Base-by-base conservation (phyloP, 2,888 invertebrate species). In the Leptopterna dolabrata region DNA sequence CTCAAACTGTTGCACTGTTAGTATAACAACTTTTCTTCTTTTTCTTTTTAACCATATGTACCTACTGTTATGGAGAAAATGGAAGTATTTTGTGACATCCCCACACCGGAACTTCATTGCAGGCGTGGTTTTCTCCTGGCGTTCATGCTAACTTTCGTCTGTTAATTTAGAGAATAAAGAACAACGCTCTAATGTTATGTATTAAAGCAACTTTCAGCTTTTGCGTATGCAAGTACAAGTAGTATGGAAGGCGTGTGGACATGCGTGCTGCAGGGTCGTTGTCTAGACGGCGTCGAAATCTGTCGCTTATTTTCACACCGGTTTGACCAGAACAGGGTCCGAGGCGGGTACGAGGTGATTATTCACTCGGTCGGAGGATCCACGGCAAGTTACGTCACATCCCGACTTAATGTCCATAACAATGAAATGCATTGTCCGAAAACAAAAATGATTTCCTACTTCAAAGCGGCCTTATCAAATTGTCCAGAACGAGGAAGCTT, bases 381-480 rank as follows among this genome's bases (percentile, higher is more conserved):
- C 63, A 63, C 63, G 63, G 63, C 63, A 24, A 2, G 24, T 63
- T 63, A 63, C 63, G 63, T 63, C 63, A 63, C 63, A 63, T 63
- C 63, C 63, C 24, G 63, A 63, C 63, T 63, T 63, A 63, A 63
- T 63, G 19, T 63, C 63, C 63, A 63, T 63, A 63, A 63, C 63
- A 63, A 63, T 24, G 63, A 63, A 63, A 63, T 63, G 63, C 24
- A 24, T 24, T 19, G 63, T 63, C 9, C 13, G 63, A 63, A 63
- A 63, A 63, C 63, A 63, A 63, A 63, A 63, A 63, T 63, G 63
- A 63, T 63, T 63, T 63, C 63, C 63, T 63, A 63, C 63, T 4
- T 63, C 63, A 63, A 63, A 24, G 24, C 24, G 63, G 19, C 0
- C 24, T 4, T 11, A 63, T 63, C 63, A 63, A 63, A 63, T 63